Percentiles rank a stretch among this genome's conserved stretches.
Evolutionary conservation across 2,888 invertebrate genomes (phyloP).

Genomic region (Barypeithes pellucidus): DNA sequence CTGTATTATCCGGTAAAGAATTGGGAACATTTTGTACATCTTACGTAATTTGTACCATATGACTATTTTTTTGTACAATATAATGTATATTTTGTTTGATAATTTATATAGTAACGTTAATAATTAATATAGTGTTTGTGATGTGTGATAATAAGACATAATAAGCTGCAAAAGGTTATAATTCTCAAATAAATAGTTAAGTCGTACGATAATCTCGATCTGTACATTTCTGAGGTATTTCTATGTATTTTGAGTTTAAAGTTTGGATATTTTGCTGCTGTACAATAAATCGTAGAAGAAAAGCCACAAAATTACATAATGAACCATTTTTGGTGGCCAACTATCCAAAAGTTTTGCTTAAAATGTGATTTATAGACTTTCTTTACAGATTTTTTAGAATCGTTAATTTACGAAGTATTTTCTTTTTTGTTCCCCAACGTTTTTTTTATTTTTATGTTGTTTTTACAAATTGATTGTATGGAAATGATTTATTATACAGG

Average conservation of each 20-base stretch:
- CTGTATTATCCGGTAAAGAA: too few species aligned
- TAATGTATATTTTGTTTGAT: conserved; percentile 39
- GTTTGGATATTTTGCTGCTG: background rate
- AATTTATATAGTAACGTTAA: conserved; percentile 28
- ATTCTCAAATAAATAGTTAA: conserved; percentile 18
- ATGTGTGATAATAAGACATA: conserved; percentile 50
- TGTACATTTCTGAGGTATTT: background rate
- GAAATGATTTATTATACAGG: too few species aligned
- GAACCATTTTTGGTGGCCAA: background rate
- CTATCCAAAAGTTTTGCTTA: background rate
- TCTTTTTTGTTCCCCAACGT: too few species aligned
- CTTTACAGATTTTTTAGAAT: too few species aligned
- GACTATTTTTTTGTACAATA: conserved; percentile 3
- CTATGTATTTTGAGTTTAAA: background rate
- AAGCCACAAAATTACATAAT: too few species aligned
- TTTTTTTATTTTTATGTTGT: too few species aligned
- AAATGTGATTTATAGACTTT: background rate
- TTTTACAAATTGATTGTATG: too few species aligned
- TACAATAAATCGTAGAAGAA: too few species aligned
- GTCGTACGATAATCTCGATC: conserved; percentile 13
- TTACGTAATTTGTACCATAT: background rate
- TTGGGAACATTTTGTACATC: background rate
- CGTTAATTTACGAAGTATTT: too few species aligned
- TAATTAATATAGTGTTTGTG: conserved; percentile 43
- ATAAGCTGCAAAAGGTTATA: conserved; percentile 18